These are phyloP conservation scores for Agapornis canus DNA, from an alignment of 2,797 vertebrate genomes.

Conservation along the genomic window DNA sequence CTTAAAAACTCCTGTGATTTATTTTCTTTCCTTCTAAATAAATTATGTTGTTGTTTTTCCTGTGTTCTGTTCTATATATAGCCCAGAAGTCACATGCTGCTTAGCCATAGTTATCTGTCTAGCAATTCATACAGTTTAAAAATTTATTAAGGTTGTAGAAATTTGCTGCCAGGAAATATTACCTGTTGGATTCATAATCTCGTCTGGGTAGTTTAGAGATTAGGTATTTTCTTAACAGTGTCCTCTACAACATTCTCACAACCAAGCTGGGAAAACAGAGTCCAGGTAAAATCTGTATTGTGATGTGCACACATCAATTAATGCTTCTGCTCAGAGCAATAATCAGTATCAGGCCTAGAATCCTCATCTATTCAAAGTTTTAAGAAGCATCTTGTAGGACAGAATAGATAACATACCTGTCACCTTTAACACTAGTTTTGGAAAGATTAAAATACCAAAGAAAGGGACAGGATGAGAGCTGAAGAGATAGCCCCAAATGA, in stretches of 20 bases:
- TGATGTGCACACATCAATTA: neutral
- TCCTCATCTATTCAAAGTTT: neutral
- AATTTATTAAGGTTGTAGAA: neutral
- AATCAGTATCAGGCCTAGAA: neutral
- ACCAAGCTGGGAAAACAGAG: neutral
- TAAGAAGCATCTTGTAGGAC: neutral
- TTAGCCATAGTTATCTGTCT: neutral
- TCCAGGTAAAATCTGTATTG: neutral
- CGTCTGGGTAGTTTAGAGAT: neutral
- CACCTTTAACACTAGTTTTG: neutral
- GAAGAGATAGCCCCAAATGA: neutral
- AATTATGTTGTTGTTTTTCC: neutral
- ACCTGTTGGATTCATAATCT: neutral
- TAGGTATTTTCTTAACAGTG: neutral
- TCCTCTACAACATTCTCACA: neutral
- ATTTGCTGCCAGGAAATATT: neutral
- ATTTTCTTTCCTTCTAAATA: neutral
- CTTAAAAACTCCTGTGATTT: neutral
- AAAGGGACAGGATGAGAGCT: neutral
- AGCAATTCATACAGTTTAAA: neutral
- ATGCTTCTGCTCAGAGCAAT: neutral
- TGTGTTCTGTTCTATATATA: neutral
- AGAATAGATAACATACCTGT: neutral
- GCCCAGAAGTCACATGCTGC: neutral
- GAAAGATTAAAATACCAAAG: neutral